Conservation (phyloP, 2,113 vertebrate species). For the Saguinus imperator region DNA sequence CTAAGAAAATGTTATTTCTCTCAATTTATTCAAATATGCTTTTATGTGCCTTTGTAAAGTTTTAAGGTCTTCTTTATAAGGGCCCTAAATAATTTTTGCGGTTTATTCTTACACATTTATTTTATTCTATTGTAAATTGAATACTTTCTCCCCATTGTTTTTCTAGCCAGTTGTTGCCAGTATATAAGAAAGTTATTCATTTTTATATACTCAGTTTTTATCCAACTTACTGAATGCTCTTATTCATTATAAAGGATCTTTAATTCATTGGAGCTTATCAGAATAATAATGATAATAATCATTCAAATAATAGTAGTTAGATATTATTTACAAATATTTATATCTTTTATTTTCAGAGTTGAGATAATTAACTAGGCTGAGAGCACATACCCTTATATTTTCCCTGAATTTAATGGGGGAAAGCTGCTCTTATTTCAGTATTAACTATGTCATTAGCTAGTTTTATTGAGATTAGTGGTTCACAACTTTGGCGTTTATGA, state of each 20-base stretch:
- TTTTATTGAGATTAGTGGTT: constrained; percentile 28
- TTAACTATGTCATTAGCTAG: neutral
- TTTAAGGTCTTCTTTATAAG: constrained; percentile 60
- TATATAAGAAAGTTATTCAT: constrained; percentile 25
- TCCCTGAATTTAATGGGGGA: neutral
- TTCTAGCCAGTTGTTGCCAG: constrained; percentile 25
- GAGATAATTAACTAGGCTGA: constrained; percentile 1
- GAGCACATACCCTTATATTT: neutral
- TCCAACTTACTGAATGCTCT: neutral
- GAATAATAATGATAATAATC: neutral
- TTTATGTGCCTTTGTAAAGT: constrained; percentile 53
- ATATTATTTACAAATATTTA: constrained; percentile 54
- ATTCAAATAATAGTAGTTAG: constrained; percentile 17
- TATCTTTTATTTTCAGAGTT: constrained; percentile 30
- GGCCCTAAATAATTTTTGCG: constrained; percentile 55
- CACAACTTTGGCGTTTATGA: neutral
- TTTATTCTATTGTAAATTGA: constrained; percentile 44
- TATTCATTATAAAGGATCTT: constrained; percentile 26
- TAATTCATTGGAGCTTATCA: constrained; percentile 16
- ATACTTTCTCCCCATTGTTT: constrained; percentile 15
- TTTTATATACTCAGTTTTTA: constrained; percentile 16
- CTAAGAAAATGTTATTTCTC: constrained; percentile 50
- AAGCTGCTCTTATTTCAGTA: neutral
- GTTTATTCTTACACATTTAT: constrained; percentile 35
- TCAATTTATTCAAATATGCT: constrained; percentile 46